phyloP scores from a whole-genome alignment of 1,140 invertebrate genomes.

The Drosophila gunungcola region DNA sequence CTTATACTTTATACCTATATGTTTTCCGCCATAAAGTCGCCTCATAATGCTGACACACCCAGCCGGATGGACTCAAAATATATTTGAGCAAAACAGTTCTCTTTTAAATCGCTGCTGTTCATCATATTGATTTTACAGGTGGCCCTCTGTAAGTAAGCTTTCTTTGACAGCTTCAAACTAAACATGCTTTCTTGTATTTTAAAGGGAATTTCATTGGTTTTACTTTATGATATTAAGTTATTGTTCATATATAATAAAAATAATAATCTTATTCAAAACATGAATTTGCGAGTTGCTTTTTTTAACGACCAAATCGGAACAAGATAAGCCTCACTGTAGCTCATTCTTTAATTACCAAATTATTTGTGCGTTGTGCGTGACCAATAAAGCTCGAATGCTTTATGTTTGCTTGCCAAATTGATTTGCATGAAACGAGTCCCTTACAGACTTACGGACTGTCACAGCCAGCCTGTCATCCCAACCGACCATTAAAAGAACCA shows the following conservation, averaged over 20 bases:
- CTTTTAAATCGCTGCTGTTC: conserved; percentile 23
- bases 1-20: conserved; percentile 32
- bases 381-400: conserved; percentile 12
- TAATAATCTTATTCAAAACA: too few species aligned
- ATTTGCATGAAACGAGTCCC: conserved; percentile 33
- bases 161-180: too few species aligned
- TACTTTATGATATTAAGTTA: too few species aligned
- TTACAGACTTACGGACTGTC: conserved; percentile 4
- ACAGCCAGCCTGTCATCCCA: conserved; percentile 16
- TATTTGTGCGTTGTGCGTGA: conserved; percentile 33
- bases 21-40: conserved; percentile 41
- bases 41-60: conserved; percentile 51
- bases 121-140: conserved; percentile 19
- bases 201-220: too few species aligned
- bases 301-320: too few species aligned
- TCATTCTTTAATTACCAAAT: conserved; percentile 27
- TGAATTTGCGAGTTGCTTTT: too few species aligned
- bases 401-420: conserved; percentile 25
- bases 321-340: conserved; percentile 4
- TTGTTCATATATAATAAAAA: too few species aligned
- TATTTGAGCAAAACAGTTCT: conserved; percentile 17
- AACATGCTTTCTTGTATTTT: too few species aligned
- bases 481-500: conserved; percentile 17
- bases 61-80: conserved; percentile 29
- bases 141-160: neutral